Evolutionary conservation across 2,797 vertebrate species (phyloP), one percentile per base, ranked within the genome.

Genomic region (Trichosurus vulpecula): DNA sequence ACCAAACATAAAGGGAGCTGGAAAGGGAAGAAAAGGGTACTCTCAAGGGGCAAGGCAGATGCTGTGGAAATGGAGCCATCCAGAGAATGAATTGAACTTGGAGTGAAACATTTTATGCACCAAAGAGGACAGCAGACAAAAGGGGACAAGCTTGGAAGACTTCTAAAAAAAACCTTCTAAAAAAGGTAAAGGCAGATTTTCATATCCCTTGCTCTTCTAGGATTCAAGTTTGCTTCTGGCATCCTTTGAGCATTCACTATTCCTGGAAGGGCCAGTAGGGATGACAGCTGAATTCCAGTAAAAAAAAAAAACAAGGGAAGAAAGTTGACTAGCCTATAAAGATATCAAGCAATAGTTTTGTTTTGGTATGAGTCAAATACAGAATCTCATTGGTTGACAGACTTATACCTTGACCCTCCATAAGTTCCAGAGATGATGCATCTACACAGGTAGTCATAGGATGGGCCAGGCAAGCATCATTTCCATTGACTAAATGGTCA

Each of bases 1-100:
- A 91, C 54, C 30, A 30, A 55, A 87, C 19, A 35, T 12, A 9
- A 89, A 25, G n/a, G 61, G 54, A 13, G 35, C 30, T 41, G 58
- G 14, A 89, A 19, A 61, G 6, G 30, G 6, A 0, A 19, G 31
- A 47, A 56, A 14, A 91, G 41, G 41, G 35, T 25, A 41, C 5
- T 6, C 14, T 66, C 41, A 4, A 51, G 0, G 2, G 30, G 47
- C 47, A 52, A 0, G 13, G 31, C 54, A 52, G 10, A 16, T 0
- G 4, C 29, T 47, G 52, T 1, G 12, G 54, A 55, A 93, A 52
- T 91, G 31, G 54, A 47, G 52, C 19, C 12, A 54, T 19, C 66
- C 41, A 89, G 13, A n/a, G 47, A 16, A 25, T 12, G 61, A 56
- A 47, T 22, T 47, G 41, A 94, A 16, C 90, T 54, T 52, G 27